Base-by-base conservation (phyloP, 2,797 vertebrate species). In the Sebastes minor region DNA sequence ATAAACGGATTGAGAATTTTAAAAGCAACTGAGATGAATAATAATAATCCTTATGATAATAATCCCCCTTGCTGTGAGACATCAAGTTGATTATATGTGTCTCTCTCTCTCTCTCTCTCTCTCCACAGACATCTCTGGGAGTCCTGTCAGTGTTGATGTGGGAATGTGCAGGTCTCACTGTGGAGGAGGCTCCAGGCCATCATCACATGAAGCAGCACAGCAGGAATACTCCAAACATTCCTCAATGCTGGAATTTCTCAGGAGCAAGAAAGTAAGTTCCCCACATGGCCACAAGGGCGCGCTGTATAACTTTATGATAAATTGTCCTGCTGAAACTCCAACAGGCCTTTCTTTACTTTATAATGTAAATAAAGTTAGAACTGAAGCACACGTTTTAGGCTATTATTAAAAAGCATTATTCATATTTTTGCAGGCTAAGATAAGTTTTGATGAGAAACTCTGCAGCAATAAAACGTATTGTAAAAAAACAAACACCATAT, bases 221-320 rank as follows among this genome's bases (percentile, higher is more conserved):
- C 92, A 85, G 30, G 94, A 93, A 6, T 89, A 94, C 78, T 84
- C 93, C 27, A 96, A 94, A 75, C 91, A 94, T 53, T 84, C 92
- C 49, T 96, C 96, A 6, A 90, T 96, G 95, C 89, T 96, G 16
- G 91, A 96, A 30, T 97, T 96, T 76, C 94, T 97, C 57, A 92
- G 82, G 83, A 96, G 89, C 89, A 96, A 95, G 90, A 96, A 95
- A 91, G 96, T 97, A 86, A 86, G 88, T 73, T 69, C 38, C 25
- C 9, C 3, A 1, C 2, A 1, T 0, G 1, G 56, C 89, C 94
- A 91, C 89, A 56, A 42, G 92, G 71, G 52, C 6, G 85, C 80
- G 78, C 84, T 85, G 81, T 69, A 22, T 69, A 22, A 11, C 71
- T 16, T 61, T 12, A 25, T 52, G 30, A 57, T 74, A 46, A 46